These are phyloP conservation scores for Zingel zingel DNA, from an alignment of 2,113 vertebrate species.

Conservation along the genomic window DNA sequence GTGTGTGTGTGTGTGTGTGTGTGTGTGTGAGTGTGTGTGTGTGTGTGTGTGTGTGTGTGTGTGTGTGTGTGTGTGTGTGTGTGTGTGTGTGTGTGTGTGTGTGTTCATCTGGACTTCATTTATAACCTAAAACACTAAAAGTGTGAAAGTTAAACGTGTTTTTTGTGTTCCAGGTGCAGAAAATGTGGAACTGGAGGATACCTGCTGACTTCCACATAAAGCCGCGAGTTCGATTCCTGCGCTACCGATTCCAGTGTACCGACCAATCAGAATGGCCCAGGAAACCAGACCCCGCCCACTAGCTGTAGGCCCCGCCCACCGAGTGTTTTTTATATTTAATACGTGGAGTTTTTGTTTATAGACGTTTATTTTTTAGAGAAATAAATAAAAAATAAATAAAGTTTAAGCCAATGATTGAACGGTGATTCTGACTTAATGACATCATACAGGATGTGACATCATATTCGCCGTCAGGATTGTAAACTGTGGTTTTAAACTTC, in stretches of 20 bases:
- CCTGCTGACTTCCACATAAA: constrained; percentile 88
- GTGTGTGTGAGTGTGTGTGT: too few relatives aligned
- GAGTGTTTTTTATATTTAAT: constrained; percentile 77
- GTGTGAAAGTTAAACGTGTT: not conserved
- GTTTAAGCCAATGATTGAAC: not conserved
- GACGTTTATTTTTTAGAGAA: constrained; percentile 47
- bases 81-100: too few relatives aligned
- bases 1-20: too few relatives aligned
- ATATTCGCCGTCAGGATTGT: constrained; percentile 33
- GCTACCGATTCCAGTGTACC: constrained; percentile 83
- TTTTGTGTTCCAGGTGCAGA: constrained; percentile 79
- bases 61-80: too few relatives aligned
- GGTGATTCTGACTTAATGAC: constrained; percentile 29
- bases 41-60: too few relatives aligned
- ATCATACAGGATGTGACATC: constrained; percentile 47
- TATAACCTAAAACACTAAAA: not conserved
- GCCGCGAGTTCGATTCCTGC: constrained; percentile 81
- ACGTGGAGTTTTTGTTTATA: constrained; percentile 63
- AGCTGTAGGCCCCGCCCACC: constrained; percentile 56
- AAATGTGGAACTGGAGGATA: constrained; percentile 89
- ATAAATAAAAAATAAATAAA: not conserved
- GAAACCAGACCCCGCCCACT: constrained; percentile 68
- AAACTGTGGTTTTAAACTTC: constrained; percentile 29
- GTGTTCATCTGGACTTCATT: too few relatives aligned
- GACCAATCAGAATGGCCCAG: constrained; percentile 75